Base-by-base conservation (phyloP, 2,888 invertebrate genomes). In the Caenorhabditis sp. region DNA sequence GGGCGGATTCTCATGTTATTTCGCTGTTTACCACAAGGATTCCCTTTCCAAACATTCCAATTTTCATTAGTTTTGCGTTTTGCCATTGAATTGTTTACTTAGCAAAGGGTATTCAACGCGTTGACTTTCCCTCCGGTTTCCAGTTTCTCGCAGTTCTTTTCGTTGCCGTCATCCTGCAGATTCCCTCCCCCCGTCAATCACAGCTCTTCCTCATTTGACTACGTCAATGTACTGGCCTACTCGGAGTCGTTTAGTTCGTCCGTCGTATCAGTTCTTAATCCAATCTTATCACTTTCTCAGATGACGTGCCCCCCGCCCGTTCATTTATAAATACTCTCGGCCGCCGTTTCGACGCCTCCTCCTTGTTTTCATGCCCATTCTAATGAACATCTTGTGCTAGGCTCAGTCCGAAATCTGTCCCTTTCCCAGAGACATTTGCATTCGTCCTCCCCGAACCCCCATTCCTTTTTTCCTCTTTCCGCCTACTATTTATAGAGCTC, bases 361-460 rank as follows among this genome's bases (percentile, higher is more conserved):
- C 37, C 52, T 45, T 52, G 41, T 22, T 43, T 30, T 39, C 30
- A n/a, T n/a, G 15, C 17, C 26, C 15, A n/a, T 27, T 26, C 48
- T 56, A 50, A 58, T 48, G 66, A 66, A 66, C 66, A 58, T 45
- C 50, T 50, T 50, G n/a, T n/a, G n/a, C n/a, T n/a, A n/a, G n/a
- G 52, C 20, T 11, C 48, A 20, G 20, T 50, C 61, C 50, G 37
- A 30, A 32, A 43, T 58, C 30, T 20, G 22, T n/a, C n/a, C 39
- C 13, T 50, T 50, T 59, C 45, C 48, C 43, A 43, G 13, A 43
- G 43, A 30, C n/a, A n/a, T n/a, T n/a, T n/a, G n/a, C n/a, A n/a
- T n/a, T n/a, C n/a, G n/a, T n/a, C n/a, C n/a, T n/a, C n/a, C n/a
- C n/a, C n/a, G n/a, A n/a, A n/a, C n/a, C n/a, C n/a, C n/a, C n/a